These are phyloP conservation scores for Galeopterus variegatus DNA, from an alignment of 2,113 vertebrate genomes.

Conservation along the genomic window DNA sequence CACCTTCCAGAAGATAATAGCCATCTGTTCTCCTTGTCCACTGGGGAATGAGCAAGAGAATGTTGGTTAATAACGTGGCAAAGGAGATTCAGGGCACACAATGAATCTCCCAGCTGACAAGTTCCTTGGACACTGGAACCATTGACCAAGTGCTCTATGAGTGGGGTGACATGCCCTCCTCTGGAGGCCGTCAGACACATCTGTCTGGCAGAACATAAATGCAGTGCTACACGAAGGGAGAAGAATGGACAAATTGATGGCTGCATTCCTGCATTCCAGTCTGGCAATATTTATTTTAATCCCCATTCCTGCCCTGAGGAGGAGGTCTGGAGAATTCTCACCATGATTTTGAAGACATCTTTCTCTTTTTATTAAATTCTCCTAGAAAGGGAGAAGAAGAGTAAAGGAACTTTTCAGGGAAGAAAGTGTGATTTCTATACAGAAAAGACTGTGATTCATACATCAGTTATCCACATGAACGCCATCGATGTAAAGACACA, in stretches of 20 bases:
- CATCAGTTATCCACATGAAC: slow-evolving; percentile 28
- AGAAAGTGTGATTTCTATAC: neutral
- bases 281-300: slow-evolving; percentile 61
- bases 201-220: slow-evolving; percentile 70
- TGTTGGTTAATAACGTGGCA: slow-evolving; percentile 47
- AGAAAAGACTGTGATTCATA: neutral
- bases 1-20: slow-evolving; percentile 36
- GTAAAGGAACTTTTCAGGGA: neutral
- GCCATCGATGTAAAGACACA: slow-evolving; percentile 12
- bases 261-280: slow-evolving; percentile 46
- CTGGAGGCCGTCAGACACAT: slow-evolving; percentile 64
- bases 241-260: slow-evolving; percentile 52
- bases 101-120: slow-evolving; percentile 75
- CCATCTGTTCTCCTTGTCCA: slow-evolving; percentile 71
- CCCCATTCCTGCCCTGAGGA: neutral
- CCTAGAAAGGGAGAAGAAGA: neutral
- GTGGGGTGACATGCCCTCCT: slow-evolving; percentile 70
- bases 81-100: slow-evolving; percentile 62
- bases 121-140: slow-evolving; percentile 67
- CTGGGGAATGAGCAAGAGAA: slow-evolving; percentile 40
- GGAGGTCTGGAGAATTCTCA: slow-evolving; percentile 28
- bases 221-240: slow-evolving; percentile 11
- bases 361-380: slow-evolving; percentile 39
- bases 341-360: neutral
- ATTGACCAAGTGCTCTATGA: slow-evolving; percentile 71